phyloP scores from a whole-genome alignment of 2,113 vertebrate genomes.

The Clarias magur region DNA sequence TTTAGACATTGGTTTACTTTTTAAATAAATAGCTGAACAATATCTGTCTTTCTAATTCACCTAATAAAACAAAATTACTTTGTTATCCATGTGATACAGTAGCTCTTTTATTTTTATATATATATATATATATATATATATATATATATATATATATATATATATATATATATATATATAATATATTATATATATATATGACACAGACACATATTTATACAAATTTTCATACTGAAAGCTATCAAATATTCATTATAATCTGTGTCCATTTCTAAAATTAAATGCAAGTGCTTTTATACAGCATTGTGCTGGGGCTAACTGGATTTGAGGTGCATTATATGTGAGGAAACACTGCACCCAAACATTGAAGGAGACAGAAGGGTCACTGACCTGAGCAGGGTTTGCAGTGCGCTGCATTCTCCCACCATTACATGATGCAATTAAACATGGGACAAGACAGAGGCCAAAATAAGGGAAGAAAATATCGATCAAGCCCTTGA shows the following conservation, averaged over 20 bases:
- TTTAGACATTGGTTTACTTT: not conserved
- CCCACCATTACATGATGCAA: constrained; percentile 34
- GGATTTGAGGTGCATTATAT: constrained; percentile 13
- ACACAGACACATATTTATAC: not conserved
- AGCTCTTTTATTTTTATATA: not conserved
- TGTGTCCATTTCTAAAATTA: not conserved
- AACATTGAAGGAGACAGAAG: not conserved
- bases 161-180: not conserved
- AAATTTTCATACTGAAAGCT: not conserved
- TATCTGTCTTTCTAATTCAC: not conserved
- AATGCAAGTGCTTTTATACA: not conserved
- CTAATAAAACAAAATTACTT: not conserved
- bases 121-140: not conserved
- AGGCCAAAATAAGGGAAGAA: constrained; percentile 24
- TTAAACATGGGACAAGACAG: constrained; percentile 38
- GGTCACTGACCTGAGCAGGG: constrained; percentile 32
- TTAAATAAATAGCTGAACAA: not conserved
- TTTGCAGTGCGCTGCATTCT: constrained; percentile 1
- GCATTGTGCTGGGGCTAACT: constrained; percentile 14
- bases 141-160: no score
- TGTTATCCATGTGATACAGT: not conserved
- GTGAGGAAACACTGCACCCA: constrained; percentile 15
- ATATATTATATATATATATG: not conserved
- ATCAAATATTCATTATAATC: not conserved
- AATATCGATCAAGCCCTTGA: constrained; percentile 41